Percentiles rank a stretch among this genome's conserved stretches.
phyloP scores from a whole-genome alignment of 2,888 invertebrate species.

The Branchellion lobata region DNA sequence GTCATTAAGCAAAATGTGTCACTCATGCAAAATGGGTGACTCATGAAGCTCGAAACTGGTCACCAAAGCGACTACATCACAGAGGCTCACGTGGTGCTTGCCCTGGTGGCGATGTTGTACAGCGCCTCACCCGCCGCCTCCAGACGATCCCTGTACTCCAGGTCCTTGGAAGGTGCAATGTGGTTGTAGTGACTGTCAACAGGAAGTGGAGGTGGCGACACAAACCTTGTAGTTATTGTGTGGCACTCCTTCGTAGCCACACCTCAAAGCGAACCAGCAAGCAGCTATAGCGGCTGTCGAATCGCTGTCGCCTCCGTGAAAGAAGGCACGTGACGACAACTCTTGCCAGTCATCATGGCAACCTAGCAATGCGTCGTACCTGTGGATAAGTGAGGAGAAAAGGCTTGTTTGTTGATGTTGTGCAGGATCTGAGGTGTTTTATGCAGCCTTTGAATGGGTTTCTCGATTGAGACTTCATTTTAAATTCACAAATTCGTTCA shows the following conservation, averaged over 20 bases:
- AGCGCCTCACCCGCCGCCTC: conserved; percentile 48
- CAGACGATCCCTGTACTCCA: conserved; percentile 54
- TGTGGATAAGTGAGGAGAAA: conserved; percentile 18
- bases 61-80: too few relatives aligned
- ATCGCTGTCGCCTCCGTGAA: conserved; percentile 61
- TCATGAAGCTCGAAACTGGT: too few relatives aligned
- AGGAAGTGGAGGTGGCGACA: too few relatives aligned
- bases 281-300: conserved; percentile 60
- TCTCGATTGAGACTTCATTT: background rate
- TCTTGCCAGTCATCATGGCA: conserved; percentile 57
- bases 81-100: too few relatives aligned
- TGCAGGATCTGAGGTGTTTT: background rate
- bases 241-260: conserved; percentile 58
- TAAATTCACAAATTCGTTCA: background rate
- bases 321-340: conserved; percentile 56
- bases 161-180: conserved; percentile 48
- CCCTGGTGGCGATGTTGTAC: conserved; percentile 10
- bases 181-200: too few relatives aligned
- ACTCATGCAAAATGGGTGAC: too few relatives aligned
- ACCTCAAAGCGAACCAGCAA: conserved; percentile 58
- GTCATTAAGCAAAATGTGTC: too few relatives aligned
- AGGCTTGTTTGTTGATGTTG: too few relatives aligned
- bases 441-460: background rate
- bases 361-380: conserved; percentile 58
- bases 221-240: conserved; percentile 55